These are phyloP conservation scores for Gymnarchus niloticus DNA, from an alignment of 2,113 vertebrate species.

Conservation along the genomic window DNA sequence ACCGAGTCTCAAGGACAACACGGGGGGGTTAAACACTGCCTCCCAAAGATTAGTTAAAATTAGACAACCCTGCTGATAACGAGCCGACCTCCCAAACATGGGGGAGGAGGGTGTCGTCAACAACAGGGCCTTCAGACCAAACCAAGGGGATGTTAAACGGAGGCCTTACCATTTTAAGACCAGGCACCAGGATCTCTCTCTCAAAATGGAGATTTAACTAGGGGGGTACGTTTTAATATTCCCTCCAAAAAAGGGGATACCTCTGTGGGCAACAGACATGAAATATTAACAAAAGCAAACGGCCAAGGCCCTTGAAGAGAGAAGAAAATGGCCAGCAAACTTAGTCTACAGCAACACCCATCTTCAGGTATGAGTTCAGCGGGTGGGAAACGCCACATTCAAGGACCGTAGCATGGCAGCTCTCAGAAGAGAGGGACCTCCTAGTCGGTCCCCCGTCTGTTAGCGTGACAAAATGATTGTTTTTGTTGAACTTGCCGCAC, in stretches of 20 bases:
- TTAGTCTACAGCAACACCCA: background rate
- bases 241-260: background rate
- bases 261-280: background rate
- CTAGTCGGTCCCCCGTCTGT: background rate
- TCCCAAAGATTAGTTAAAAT: background rate
- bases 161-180: background rate
- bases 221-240: background rate
- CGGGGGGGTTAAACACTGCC: background rate
- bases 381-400: background rate
- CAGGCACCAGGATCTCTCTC: background rate
- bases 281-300: constrained; percentile 13
- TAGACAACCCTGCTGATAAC: background rate
- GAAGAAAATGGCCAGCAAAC: background rate
- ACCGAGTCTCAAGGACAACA: background rate
- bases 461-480: background rate
- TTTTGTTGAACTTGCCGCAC: background rate
- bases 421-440: background rate
- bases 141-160: constrained; percentile 11
- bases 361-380: no score
- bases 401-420: background rate
- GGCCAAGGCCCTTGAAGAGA: background rate
- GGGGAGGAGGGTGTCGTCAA: background rate
- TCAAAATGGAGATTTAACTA: background rate
- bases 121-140: background rate
- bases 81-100: background rate